Percentiles rank a stretch among this genome's conserved stretches.
Evolutionary conservation across 2,113 vertebrate species (phyloP).

Genomic region (Colaptes auratus): DNA sequence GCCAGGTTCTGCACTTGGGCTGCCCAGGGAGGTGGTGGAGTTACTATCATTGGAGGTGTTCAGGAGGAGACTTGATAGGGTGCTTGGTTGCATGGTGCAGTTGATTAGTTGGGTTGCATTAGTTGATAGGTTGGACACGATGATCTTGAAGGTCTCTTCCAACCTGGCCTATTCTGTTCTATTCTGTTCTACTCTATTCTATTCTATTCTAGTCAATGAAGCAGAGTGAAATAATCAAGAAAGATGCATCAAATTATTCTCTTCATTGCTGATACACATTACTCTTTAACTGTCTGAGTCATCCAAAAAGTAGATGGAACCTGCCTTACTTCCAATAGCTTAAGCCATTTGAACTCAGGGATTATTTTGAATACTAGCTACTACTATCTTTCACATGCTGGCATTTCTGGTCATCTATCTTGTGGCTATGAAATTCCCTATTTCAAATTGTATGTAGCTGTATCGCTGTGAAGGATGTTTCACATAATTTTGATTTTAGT

Average conservation of each 20-base stretch:
- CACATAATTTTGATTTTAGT: not conserved
- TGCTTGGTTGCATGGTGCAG: no score
- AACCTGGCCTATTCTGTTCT: no score
- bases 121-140: no score
- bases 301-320: not conserved
- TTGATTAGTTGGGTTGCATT: no score
- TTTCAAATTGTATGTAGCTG: not conserved
- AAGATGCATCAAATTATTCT: not conserved
- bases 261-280: not conserved
- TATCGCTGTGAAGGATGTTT: not conserved
- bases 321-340: not conserved
- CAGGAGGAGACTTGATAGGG: no score
- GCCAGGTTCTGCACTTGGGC: no score
- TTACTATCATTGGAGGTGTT: no score
- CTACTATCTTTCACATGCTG: not conserved
- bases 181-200: no score
- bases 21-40: no score
- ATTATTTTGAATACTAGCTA: not conserved
- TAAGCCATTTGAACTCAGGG: not conserved
- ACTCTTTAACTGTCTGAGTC: not conserved
- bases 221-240: not conserved
- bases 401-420: not conserved
- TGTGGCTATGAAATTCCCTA: not conserved
- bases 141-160: no score
- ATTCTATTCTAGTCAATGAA: no score